Conservation (phyloP, 2,888 invertebrate species). For the Hybos culiciformis region DNA sequence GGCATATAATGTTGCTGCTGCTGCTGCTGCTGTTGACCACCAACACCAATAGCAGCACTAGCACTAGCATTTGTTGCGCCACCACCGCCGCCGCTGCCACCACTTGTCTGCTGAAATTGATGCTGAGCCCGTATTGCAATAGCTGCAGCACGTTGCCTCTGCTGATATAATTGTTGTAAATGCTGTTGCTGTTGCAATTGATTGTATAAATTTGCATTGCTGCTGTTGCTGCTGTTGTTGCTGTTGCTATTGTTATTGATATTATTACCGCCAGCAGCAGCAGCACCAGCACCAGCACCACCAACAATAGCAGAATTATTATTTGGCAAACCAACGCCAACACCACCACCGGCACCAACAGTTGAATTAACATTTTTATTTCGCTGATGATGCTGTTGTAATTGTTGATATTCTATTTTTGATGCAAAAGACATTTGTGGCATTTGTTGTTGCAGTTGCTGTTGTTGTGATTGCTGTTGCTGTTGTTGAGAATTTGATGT, state of each 20-base stretch:
- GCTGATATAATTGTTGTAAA: slow-evolving; percentile 7
- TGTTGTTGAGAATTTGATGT: too few relatives aligned
- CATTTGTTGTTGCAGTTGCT: slow-evolving; percentile 15
- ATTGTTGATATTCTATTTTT: slow-evolving; percentile 27
- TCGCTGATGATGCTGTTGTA: slow-evolving; percentile 26
- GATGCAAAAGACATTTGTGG: slow-evolving; percentile 19
- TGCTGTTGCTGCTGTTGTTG: slow-evolving; percentile 23
- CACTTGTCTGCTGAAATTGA: slow-evolving; percentile 3
- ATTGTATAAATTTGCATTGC: slow-evolving; percentile 8
- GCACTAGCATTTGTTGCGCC: background rate
- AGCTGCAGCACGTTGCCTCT: slow-evolving; percentile 12
- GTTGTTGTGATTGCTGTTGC: slow-evolving; percentile 13
- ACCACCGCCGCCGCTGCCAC: background rate
- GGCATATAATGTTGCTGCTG: slow-evolving; percentile 25
- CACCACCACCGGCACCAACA: too few relatives aligned
- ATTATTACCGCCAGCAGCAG: too few relatives aligned
- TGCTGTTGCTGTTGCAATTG: slow-evolving; percentile 12
- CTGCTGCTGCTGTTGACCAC: slow-evolving; percentile 17
- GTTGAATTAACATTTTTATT: background rate
- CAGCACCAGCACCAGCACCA: too few relatives aligned
- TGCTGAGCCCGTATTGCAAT: slow-evolving; percentile 12
- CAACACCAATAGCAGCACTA: background rate
- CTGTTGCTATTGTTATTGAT: slow-evolving; percentile 19
- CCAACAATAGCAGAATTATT: too few relatives aligned
- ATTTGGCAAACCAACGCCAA: too few relatives aligned